Conservation (phyloP, 2,113 vertebrate genomes). For the Oophaga pumilio region DNA sequence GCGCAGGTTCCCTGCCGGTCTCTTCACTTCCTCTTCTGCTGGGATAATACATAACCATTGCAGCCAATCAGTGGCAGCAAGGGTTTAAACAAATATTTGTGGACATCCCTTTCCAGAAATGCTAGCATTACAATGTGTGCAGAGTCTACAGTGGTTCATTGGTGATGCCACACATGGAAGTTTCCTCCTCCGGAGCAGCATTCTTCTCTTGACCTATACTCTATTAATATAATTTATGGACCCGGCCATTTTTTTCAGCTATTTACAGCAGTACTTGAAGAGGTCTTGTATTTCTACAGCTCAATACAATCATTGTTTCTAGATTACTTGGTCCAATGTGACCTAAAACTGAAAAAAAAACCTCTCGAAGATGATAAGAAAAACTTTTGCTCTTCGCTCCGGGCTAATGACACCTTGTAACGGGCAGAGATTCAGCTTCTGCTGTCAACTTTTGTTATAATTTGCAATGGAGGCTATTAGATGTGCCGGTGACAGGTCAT, state of each 20-base stretch:
- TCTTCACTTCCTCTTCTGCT: too few relatives aligned
- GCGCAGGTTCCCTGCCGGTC: too few relatives aligned
- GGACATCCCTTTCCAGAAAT: too few relatives aligned
- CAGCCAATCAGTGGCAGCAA: too few relatives aligned
- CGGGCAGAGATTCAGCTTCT: background rate
- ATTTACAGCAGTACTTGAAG: background rate
- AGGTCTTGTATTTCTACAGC: too few relatives aligned
- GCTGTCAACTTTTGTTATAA: slow-evolving; percentile 37
- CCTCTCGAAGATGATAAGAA: background rate
- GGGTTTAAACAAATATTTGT: too few relatives aligned
- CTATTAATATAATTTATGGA: background rate
- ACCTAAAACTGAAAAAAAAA: background rate
- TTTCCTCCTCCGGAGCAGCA: too few relatives aligned
- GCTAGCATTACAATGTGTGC: too few relatives aligned
- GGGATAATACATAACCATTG: too few relatives aligned
- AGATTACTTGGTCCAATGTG: slow-evolving; percentile 21
- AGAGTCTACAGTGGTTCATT: too few relatives aligned
- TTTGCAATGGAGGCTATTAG: background rate
- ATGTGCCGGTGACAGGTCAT: background rate
- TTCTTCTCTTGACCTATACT: background rate
- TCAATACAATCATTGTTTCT: background rate
- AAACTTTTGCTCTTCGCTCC: slow-evolving; percentile 19
- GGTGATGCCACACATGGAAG: too few relatives aligned
- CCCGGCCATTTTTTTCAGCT: background rate
- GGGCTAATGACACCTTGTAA: slow-evolving; percentile 4